Conservation (phyloP, 2,888 invertebrate species). For the Piscicola geometra region DNA sequence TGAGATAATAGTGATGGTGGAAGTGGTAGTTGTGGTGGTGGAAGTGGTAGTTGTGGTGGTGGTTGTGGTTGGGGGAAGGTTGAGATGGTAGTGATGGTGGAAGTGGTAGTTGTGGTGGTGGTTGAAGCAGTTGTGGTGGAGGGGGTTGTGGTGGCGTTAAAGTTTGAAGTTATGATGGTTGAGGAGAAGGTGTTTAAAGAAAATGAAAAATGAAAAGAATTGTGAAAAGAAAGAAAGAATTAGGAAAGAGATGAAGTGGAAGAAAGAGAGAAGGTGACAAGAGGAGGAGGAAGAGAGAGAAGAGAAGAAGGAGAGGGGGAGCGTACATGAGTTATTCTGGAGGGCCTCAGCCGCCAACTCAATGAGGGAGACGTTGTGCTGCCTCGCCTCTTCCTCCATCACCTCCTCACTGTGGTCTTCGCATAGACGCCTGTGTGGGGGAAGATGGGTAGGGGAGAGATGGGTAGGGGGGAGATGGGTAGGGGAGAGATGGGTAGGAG, state of each 20-base stretch:
- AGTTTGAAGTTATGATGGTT: too few species aligned
- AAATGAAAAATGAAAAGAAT: background rate
- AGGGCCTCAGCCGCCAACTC: background rate
- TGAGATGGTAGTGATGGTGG: too few species aligned
- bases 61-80: too few species aligned
- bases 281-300: background rate
- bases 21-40: too few species aligned
- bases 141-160: too few species aligned
- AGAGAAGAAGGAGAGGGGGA: background rate
- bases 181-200: too few species aligned
- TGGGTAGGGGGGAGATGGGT: background rate
- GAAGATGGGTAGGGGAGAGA: background rate
- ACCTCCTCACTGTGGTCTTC: background rate
- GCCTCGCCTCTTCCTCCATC: background rate
- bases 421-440: background rate
- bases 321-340: constrained; percentile 5
- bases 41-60: too few species aligned
- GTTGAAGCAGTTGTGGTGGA: too few species aligned
- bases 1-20: too few species aligned
- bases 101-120: too few species aligned
- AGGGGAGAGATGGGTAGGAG: background rate
- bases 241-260: background rate
- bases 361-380: background rate
- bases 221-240: background rate
- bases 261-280: background rate